These are phyloP conservation scores for Peromyscus polionotus DNA, from an alignment of 2,113 vertebrate genomes.

Conservation along the genomic window DNA sequence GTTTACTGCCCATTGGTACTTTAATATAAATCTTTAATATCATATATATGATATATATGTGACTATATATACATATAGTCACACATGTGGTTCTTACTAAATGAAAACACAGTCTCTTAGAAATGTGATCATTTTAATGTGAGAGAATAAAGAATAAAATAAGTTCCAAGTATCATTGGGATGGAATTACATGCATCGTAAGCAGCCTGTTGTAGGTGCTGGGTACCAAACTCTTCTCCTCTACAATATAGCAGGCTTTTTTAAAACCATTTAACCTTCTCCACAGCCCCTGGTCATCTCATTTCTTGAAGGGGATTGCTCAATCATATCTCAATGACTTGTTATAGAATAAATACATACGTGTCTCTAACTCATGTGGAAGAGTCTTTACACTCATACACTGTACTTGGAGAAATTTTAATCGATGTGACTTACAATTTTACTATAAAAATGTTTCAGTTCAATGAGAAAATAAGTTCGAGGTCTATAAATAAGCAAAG, in stretches of 20 bases:
- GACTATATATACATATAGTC: background rate
- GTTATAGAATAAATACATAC: background rate
- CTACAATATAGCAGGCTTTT: background rate
- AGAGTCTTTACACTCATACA: background rate
- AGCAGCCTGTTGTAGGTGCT: too few relatives aligned
- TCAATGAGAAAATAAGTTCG: background rate
- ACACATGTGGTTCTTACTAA: background rate
- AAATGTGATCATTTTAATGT: background rate
- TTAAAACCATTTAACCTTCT: background rate
- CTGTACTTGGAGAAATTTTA: conserved; percentile 23
- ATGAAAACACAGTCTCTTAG: background rate
- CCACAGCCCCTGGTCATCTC: background rate
- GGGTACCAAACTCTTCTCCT: background rate
- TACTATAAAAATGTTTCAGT: conserved; percentile 5
- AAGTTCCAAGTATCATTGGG: background rate
- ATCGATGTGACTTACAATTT: conserved; percentile 35
- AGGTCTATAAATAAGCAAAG: background rate
- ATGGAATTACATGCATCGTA: background rate
- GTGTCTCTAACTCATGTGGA: background rate
- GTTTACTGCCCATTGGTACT: background rate
- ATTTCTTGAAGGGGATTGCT: background rate
- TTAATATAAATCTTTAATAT: background rate
- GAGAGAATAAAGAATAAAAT: background rate
- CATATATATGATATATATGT: background rate
- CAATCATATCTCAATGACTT: background rate